phyloP scores from a whole-genome alignment of 2,797 vertebrate genomes.

The Macrochelys suwanniensis region DNA sequence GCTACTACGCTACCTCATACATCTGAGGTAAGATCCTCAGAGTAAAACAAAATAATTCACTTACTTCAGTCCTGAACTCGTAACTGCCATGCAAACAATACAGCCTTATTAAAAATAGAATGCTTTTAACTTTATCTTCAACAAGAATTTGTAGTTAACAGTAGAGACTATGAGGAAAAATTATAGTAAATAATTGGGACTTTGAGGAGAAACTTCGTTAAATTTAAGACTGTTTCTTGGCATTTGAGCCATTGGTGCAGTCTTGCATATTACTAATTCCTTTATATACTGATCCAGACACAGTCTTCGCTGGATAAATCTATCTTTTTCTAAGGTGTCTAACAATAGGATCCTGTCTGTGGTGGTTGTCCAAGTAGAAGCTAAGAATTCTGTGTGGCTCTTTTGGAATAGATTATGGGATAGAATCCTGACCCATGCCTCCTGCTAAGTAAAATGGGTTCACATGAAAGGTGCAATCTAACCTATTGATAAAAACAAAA shows the following conservation, averaged over 20 bases:
- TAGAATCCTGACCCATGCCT: neutral
- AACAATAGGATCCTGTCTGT: neutral
- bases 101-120: neutral
- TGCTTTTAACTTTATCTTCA: neutral
- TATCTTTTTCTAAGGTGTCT: neutral
- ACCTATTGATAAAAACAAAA: neutral
- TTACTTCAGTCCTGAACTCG: neutral
- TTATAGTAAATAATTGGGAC: neutral
- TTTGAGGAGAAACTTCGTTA: neutral
- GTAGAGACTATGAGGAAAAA: neutral
- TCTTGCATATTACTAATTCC: neutral
- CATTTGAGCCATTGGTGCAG: neutral
- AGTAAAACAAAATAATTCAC: neutral
- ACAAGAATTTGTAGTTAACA: neutral
- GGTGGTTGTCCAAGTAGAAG: neutral
- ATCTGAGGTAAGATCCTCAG: slow-evolving; percentile 91
- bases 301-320: neutral
- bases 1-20: slow-evolving; percentile 98
- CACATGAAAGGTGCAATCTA: neutral
- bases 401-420: neutral
- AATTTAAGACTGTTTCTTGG: neutral
- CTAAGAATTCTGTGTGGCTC: neutral
- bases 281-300: neutral
- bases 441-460: neutral
- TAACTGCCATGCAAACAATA: neutral